phyloP scores from a whole-genome alignment of 2,888 invertebrate species.

The Netelia fuscicornis region DNA sequence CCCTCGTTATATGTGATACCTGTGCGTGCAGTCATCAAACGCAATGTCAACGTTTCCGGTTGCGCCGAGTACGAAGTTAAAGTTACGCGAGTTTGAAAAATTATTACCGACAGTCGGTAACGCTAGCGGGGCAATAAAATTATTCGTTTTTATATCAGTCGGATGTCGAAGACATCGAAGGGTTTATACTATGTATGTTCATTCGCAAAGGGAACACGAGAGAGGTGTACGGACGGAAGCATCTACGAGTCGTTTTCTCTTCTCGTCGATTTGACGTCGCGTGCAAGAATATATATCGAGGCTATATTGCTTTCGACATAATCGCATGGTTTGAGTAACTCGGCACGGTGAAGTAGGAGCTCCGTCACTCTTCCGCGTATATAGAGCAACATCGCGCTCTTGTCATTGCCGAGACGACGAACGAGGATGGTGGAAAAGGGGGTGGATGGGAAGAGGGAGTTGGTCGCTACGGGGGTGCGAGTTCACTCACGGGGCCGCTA shows the following conservation, averaged over 20 bases:
- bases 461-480: conserved; percentile 28
- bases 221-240: conserved; percentile 16
- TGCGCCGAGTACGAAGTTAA: background rate
- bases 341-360: conserved; percentile 24
- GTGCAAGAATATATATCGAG: conserved; percentile 31
- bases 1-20: background rate
- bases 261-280: conserved; percentile 40
- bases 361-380: background rate
- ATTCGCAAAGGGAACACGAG: background rate
- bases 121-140: conserved; percentile 57
- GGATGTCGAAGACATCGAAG: conserved; percentile 18
- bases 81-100: conserved; percentile 36
- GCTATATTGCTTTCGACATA: conserved; percentile 57
- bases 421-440: conserved; percentile 2
- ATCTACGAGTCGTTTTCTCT: conserved; percentile 54
- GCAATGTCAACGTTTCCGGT: background rate
- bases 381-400: conserved; percentile 29
- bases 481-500: conserved; percentile 35
- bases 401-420: conserved; percentile 46
- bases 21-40: background rate
- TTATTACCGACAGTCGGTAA: conserved; percentile 15
- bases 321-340: conserved; percentile 40
- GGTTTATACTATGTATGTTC: background rate
- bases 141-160: conserved; percentile 54
- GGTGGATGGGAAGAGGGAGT: conserved; percentile 19